Evolutionary conservation across 1,140 invertebrate genomes (phyloP), one percentile per base, ranked within the genome.

Genomic region (Ips typographus): DNA sequence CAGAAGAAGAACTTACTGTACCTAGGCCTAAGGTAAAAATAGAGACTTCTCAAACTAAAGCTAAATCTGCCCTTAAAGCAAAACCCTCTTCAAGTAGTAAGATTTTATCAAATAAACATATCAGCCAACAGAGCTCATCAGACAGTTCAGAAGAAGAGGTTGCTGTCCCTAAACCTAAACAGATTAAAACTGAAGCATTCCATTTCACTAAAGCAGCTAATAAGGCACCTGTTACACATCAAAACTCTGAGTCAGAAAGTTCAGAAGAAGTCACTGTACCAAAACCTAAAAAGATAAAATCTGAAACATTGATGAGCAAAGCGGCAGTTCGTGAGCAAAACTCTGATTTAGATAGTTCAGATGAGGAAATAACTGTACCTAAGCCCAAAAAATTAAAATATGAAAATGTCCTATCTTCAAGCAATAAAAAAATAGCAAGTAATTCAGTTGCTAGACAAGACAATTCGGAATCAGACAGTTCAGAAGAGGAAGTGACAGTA

Each of bases 111-210:
- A 22, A 22, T 22, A 22, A 22, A 22, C 22, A 22, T 22, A 22
- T 22, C 22, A 22, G 22, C 22, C 22, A 22, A 22, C 22, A 22
- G 22, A 22, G 22, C 22, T 22, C 22, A 22, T 22, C 22, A 22
- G 22, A n/a, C 43, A 57, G 55, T 39, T 57, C 55, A 4, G 55
- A 57, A 38, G 55, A 57, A 39, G 22, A 57, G 37, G 51, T 52
- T 38, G 8, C 55, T 4, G 38, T 57, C 3, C 55, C 55, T 6
- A 36, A 57, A 57, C 55, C 6, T 4, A 53, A 8, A 8, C 51
- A 53, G 22, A 53, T 53, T 4, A 53, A 53, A 53, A 8, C 51
- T n/a, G 51, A 53, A 7, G 36, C 43, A 44, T 5, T 4, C 43
- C 1, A 47, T 5, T 5, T 5, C 43, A 47, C 43, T n/a, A 47